These are phyloP conservation scores for Drosophila neonasuta DNA, from an alignment of 2,888 invertebrate genomes.

Conservation along the genomic window DNA sequence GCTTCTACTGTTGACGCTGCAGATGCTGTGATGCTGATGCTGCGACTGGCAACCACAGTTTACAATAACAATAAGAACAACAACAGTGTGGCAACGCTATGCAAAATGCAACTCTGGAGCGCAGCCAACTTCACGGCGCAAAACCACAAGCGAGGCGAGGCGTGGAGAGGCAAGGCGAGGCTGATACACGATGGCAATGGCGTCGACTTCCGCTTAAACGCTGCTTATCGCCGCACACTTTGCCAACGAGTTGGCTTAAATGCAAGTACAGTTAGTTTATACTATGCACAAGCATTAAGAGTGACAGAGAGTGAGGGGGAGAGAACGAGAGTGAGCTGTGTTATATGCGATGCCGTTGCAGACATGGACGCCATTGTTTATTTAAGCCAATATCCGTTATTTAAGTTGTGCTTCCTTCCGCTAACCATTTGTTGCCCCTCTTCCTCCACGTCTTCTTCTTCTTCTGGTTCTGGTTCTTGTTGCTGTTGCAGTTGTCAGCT, in stretches of 20 bases:
- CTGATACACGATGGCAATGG: conserved; percentile 3
- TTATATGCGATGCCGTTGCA: conserved; percentile 28
- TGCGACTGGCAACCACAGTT: conserved; percentile 38
- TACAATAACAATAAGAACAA: conserved; percentile 34
- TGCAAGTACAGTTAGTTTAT: conserved; percentile 21
- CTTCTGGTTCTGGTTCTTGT: conserved; percentile 22
- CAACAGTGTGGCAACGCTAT: conserved; percentile 41
- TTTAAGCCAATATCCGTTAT: conserved; percentile 77
- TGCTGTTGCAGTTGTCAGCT: conserved; percentile 62
- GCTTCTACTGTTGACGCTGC: background rate
- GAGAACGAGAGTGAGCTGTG: conserved; percentile 18
- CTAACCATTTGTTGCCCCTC: conserved; percentile 61
- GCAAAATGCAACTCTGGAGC: conserved; percentile 39
- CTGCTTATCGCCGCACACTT: conserved; percentile 55
- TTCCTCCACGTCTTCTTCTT: background rate
- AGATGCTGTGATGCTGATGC: conserved; percentile 46
- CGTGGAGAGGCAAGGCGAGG: background rate
- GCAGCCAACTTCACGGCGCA: conserved; percentile 47
- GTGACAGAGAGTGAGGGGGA: conserved; percentile 12
- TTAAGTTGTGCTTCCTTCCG: conserved; percentile 75
- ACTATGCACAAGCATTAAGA: background rate
- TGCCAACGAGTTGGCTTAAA: conserved; percentile 47
- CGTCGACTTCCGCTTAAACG: conserved; percentile 59
- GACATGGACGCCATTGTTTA: conserved; percentile 68
- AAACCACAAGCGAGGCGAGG: conserved; percentile 49